phyloP scores from a whole-genome alignment of 2,797 vertebrate genomes.

The Hippoglossus hippoglossus region DNA sequence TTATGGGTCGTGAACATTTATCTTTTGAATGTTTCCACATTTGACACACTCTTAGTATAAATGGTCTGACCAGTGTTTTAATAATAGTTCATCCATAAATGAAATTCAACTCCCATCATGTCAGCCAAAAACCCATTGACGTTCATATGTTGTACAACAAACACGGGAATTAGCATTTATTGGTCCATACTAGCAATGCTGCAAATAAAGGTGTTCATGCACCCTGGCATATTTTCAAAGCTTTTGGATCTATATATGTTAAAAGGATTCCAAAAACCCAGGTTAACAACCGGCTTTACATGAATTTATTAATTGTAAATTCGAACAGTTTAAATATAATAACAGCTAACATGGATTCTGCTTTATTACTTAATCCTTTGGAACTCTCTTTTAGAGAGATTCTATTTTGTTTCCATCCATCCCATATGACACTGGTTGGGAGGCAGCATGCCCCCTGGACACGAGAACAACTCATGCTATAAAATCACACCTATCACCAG shows the following conservation, averaged over 20 bases:
- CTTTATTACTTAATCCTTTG: too few relatives aligned
- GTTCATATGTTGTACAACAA: not conserved
- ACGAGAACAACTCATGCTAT: not conserved
- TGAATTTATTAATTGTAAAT: too few relatives aligned
- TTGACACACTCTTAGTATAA: not conserved
- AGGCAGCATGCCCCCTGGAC: not conserved
- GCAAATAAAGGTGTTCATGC: too few relatives aligned
- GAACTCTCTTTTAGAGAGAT: too few relatives aligned
- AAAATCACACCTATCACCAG: not conserved
- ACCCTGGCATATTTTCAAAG: too few relatives aligned
- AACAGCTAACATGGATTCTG: too few relatives aligned
- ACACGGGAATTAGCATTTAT: too few relatives aligned
- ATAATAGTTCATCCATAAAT: not conserved
- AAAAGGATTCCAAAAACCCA: not conserved
- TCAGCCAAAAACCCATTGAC: not conserved
- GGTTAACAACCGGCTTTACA: not conserved
- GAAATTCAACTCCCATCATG: not conserved
- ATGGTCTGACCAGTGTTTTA: not conserved
- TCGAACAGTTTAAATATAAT: too few relatives aligned
- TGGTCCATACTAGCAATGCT: too few relatives aligned
- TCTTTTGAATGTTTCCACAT: not conserved
- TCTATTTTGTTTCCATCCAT: too few relatives aligned
- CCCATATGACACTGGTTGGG: not conserved
- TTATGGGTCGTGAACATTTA: not conserved
- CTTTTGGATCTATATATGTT: too few relatives aligned